phyloP scores from a whole-genome alignment of 1,140 invertebrate species.

The Camponotus pennsylvanicus region DNA sequence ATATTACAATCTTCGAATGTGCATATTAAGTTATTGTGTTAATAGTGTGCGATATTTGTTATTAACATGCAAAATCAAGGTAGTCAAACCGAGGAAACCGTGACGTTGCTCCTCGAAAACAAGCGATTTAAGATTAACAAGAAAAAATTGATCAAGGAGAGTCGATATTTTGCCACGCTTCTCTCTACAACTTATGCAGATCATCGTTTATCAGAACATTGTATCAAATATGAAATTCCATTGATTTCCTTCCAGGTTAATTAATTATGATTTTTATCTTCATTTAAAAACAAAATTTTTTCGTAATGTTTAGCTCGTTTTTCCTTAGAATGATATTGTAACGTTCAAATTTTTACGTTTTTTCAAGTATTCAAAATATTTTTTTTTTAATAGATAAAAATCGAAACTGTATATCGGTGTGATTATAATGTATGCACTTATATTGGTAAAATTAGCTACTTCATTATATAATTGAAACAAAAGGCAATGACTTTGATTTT shows the following conservation, averaged over 20 bases:
- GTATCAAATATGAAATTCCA: conserved; percentile 74
- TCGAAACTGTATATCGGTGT: too few relatives aligned
- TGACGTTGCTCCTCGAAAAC: conserved; percentile 59
- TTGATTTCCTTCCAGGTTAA: conserved; percentile 69
- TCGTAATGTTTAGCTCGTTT: too few relatives aligned
- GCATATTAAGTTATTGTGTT: too few relatives aligned
- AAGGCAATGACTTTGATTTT: conserved; percentile 47
- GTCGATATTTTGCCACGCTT: conserved; percentile 73
- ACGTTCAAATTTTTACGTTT: too few relatives aligned
- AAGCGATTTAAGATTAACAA: conserved; percentile 54
- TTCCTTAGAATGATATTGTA: too few relatives aligned
- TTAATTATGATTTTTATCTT: conserved; percentile 6
- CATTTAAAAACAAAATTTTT: conserved; percentile 1
- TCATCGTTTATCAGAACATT: conserved; percentile 57
- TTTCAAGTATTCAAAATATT: too few relatives aligned
- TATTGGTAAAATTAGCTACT: conserved; percentile 19
- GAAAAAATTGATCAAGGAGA: conserved; percentile 64
- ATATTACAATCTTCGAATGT: too few relatives aligned
- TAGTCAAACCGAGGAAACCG: neutral
- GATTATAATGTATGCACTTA: too few relatives aligned
- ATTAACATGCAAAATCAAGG: too few relatives aligned
- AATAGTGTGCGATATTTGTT: too few relatives aligned
- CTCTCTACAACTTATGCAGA: conserved; percentile 72
- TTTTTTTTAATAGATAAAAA: too few relatives aligned
- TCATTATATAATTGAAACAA: neutral